A percentile compares a stretch with the other conserved stretches of the same genome.
Conservation (phyloP, 2,113 vertebrate species). For the Psilopogon haemacephalus region DNA sequence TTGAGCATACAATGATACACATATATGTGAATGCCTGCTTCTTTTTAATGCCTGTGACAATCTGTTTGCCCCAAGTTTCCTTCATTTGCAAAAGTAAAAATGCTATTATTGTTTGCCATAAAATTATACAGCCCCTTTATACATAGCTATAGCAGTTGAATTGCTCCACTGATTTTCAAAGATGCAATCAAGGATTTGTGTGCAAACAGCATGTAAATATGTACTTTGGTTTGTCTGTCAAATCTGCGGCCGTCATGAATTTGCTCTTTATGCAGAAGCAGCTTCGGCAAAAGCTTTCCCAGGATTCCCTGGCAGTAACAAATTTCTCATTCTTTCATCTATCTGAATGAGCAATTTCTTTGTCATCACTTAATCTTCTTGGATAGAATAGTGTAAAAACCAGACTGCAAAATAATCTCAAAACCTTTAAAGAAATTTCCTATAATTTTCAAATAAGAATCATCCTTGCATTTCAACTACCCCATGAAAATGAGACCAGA, state of each 20-base stretch:
- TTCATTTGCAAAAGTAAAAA: slow-evolving; percentile 31
- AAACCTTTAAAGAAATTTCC: not conserved
- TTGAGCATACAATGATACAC: not conserved
- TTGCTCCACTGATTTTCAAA: slow-evolving; percentile 17
- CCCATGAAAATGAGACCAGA: not conserved
- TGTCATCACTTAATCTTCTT: not conserved
- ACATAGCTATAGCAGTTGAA: not conserved
- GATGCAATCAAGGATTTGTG: not conserved
- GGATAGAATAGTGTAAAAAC: not conserved
- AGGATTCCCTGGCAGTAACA: not conserved
- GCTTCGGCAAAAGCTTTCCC: not conserved
- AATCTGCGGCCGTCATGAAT: not conserved
- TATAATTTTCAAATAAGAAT: not conserved
- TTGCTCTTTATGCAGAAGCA: not conserved
- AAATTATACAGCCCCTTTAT: slow-evolving; percentile 40
- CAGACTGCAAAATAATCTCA: not conserved
- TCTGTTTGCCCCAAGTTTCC: not conserved
- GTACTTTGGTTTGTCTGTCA: slow-evolving; percentile 12
- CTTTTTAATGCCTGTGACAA: not conserved
- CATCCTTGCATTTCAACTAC: not conserved
- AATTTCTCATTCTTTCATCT: not conserved
- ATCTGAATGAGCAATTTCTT: not conserved
- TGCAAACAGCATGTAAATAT: not conserved
- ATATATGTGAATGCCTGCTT: rapidly evolving
- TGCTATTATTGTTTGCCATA: not conserved